phyloP scores from a whole-genome alignment of 2,888 invertebrate genomes.

The Brachylomia viminalis region DNA sequence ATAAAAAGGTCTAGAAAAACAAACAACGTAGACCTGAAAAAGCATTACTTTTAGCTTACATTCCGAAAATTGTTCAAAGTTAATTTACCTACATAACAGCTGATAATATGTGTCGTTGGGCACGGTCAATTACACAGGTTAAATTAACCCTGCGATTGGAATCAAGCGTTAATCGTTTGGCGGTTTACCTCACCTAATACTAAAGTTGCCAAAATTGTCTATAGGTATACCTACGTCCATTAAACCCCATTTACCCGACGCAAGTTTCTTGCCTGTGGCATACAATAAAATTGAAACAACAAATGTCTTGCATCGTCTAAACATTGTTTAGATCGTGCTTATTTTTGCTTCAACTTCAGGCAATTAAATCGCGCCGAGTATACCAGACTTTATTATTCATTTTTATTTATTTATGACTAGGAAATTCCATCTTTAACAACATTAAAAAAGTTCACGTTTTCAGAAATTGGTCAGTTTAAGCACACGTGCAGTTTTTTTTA shows the following conservation, averaged over 20 bases:
- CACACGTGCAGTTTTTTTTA: neutral
- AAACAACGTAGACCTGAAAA: neutral
- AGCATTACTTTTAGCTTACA: neutral
- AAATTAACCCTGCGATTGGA: slow-evolving; percentile 27
- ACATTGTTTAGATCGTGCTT: neutral
- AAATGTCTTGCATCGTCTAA: neutral
- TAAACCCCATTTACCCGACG: too few species aligned
- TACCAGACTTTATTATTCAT: too few species aligned
- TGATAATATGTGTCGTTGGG: slow-evolving; percentile 1
- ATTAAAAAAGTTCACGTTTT: slow-evolving; percentile 1
- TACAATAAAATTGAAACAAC: neutral
- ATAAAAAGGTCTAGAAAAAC: neutral
- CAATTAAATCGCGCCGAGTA: too few species aligned
- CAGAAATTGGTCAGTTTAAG: neutral
- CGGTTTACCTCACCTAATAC: slow-evolving; percentile 14
- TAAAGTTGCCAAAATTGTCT: neutral
- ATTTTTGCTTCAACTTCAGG: neutral
- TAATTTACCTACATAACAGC: neutral
- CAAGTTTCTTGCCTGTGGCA: neutral
- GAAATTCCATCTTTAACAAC: too few species aligned
- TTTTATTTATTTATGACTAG: too few species aligned
- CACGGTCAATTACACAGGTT: slow-evolving; percentile 1
- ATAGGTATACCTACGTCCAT: neutral
- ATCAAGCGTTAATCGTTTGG: slow-evolving; percentile 30
- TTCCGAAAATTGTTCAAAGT: neutral